Evolutionary conservation across 2,797 vertebrate species (phyloP).

Genomic region (Pteropus rufus): DNA sequence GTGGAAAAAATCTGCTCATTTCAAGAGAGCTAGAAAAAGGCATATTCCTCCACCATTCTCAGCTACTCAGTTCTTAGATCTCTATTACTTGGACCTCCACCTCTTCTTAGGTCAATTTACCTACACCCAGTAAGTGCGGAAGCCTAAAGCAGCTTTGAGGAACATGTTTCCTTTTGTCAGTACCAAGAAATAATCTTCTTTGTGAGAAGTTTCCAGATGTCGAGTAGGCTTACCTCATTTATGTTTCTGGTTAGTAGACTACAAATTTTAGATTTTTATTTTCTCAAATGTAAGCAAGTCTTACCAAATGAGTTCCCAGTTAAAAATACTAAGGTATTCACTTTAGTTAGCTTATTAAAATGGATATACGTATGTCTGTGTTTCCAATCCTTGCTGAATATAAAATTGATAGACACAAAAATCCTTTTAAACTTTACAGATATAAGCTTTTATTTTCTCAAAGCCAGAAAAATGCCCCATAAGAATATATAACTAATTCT

Average conservation of each 20-base stretch:
- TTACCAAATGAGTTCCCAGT: slow-evolving; percentile 1
- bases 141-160: neutral
- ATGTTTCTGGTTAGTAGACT: neutral
- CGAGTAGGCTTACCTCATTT: neutral
- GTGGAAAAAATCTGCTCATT: neutral
- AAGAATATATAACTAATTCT: slow-evolving; percentile 32
- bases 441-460: slow-evolving; percentile 34
- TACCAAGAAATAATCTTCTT: neutral
- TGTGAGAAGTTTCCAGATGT: neutral
- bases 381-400: neutral
- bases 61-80: neutral
- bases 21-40: neutral
- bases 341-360: slow-evolving; percentile 27
- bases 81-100: neutral
- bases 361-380: neutral
- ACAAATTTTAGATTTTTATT: neutral
- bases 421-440: neutral
- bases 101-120: neutral
- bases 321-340: neutral
- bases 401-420: slow-evolving; percentile 8
- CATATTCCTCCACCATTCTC: neutral
- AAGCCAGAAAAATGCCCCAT: slow-evolving; percentile 35
- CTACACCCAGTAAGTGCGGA: neutral
- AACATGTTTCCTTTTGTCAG: neutral
- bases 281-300: neutral